Evolutionary conservation across 2,888 invertebrate genomes (phyloP).

Genomic region (Leptopterna dolabrata): DNA sequence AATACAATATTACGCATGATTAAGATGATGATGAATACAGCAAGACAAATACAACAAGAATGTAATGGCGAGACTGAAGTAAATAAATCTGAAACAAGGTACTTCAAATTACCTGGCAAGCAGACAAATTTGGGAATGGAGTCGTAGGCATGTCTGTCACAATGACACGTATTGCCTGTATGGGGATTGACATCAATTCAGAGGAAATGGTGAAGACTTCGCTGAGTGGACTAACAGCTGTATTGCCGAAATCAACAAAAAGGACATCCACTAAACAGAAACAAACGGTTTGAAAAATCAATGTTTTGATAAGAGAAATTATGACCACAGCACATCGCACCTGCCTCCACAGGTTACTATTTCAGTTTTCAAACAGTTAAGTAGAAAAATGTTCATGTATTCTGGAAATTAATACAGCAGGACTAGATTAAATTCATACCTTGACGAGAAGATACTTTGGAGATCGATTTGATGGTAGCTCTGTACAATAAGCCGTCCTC

Average conservation of each 20-base stretch:
- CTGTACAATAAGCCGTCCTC: conserved; percentile 48
- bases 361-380: no score
- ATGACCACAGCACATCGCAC: no score
- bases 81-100: no score
- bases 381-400: no score
- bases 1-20: background rate
- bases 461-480: conserved; percentile 18
- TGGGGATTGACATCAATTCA: conserved; percentile 17
- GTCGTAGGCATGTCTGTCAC: conserved; percentile 26
- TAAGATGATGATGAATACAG: no score
- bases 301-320: background rate
- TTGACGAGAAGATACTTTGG: conserved; percentile 13
- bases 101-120: conserved; percentile 41
- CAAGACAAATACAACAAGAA: no score
- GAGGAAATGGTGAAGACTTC: conserved; percentile 42
- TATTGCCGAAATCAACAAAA: conserved; percentile 45
- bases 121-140: background rate
- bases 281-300: background rate
- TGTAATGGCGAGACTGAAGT: no score
- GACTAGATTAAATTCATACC: background rate
- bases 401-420: no score
- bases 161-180: conserved; percentile 33
- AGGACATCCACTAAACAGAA: conserved; percentile 37
- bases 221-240: background rate
- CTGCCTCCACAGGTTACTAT: background rate